Base-by-base conservation (phyloP, 2,113 vertebrate genomes). In the Lagopus leucura region DNA sequence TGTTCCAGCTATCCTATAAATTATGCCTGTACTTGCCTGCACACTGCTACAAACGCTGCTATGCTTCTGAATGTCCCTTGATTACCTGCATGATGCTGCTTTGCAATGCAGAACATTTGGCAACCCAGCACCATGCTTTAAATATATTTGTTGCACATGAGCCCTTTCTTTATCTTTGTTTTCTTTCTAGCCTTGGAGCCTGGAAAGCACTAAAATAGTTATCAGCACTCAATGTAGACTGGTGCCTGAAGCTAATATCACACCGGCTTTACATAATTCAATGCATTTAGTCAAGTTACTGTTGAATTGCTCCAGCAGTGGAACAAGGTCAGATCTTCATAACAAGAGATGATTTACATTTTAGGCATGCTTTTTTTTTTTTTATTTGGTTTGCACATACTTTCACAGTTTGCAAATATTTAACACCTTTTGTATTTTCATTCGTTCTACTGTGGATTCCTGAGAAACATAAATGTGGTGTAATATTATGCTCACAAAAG, bases 1-100 rank as follows among this genome's bases (percentile, higher is more conserved):
- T 6, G 21, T 78, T 72, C 14, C 19, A 38, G 10, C 7, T 72
- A 28, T 50, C 81, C 13, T 6, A 11, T 72, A 38, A 55, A 28
- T 75, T 65, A 50, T 18, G 7, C 6, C 47, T 50, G 10, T 8
- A 4, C 8, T n/a, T 74, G 8, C 34, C 19, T 81, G 13, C 18
- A 12, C 38, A 10, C 27, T 54, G 52, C 15, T 16, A 30, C 27
- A 54, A 15, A 54, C 57, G 9, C 54, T 47, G 21, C 8, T 61
- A n/a, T 5, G 2, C n/a, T 22, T 7, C 42, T 0, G 1, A 14
- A 34, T 3, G 4, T 21, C 5, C 0, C 2, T 48, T 0, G 1
- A 15, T 43, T 48, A n/a, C 8, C 8, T 43, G 22, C 76, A 47
- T 47, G 32, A 52, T 57, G 30, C 3, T 57, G 54, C 54, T 32